These are phyloP conservation scores for Petromus typicus DNA, from an alignment of 2,113 vertebrate genomes.

Conservation along the genomic window DNA sequence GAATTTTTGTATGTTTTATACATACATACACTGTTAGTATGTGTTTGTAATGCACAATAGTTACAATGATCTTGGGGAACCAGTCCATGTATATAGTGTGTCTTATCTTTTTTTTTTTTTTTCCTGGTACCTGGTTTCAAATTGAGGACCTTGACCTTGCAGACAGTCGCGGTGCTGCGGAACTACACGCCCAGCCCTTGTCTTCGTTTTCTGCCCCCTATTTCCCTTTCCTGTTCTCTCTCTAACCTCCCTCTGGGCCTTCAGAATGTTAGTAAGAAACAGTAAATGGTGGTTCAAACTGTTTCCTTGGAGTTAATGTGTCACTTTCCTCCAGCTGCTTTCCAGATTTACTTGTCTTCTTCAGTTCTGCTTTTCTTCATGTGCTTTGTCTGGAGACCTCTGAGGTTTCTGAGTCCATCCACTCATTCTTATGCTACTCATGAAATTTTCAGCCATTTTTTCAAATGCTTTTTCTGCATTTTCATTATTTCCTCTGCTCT, in stretches of 20 bases:
- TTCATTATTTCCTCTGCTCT: not conserved
- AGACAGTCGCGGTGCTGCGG: too few relatives aligned
- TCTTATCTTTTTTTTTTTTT: not conserved
- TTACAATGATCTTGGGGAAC: not conserved
- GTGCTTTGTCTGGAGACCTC: not conserved
- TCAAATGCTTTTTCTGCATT: not conserved
- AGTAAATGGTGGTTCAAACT: not conserved
- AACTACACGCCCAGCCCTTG: too few relatives aligned
- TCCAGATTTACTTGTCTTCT: not conserved
- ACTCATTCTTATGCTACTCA: not conserved
- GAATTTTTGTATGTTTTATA: too few relatives aligned
- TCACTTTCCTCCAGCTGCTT: not conserved
- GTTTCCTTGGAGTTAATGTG: not conserved
- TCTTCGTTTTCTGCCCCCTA: not conserved
- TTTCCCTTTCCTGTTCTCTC: not conserved
- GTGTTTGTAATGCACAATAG: not conserved
- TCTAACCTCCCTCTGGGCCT: not conserved
- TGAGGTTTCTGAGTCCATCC: not conserved
- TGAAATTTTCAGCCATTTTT: not conserved
- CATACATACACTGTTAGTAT: not conserved
- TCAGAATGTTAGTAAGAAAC: not conserved
- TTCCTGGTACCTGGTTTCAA: too few relatives aligned
- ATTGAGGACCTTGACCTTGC: too few relatives aligned
- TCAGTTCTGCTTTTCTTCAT: not conserved
- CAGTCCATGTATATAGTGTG: not conserved